Evolutionary conservation across 2,888 invertebrate species (phyloP).

Genomic region (Agrypnus murinus): DNA sequence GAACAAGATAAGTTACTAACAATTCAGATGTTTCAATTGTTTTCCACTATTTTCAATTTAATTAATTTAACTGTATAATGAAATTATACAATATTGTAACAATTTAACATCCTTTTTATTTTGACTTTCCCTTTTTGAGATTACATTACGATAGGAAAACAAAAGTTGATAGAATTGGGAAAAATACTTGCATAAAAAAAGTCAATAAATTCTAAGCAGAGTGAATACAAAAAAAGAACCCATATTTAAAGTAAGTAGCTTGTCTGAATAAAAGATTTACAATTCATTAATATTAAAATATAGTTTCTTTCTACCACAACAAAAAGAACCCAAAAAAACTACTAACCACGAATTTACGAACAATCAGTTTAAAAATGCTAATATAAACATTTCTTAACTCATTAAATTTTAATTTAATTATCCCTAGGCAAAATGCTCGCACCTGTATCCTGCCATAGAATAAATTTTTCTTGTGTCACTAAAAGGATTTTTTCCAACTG

Average conservation of each 20-base stretch:
- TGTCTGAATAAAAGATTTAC: constrained; percentile 37
- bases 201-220: no score
- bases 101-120: no score
- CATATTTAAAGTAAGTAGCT: constrained; percentile 17
- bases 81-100: no score
- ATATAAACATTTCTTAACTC: constrained; percentile 14
- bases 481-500: no score
- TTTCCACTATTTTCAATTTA: no score
- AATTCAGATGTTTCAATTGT: no score
- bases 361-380: constrained; percentile 32
- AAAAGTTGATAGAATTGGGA: no score
- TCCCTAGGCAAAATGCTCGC: constrained; percentile 13
- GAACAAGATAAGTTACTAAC: no score
- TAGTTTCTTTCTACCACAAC: constrained; percentile 7
- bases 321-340: constrained; percentile 16
- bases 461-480: background rate
- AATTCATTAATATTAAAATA: constrained; percentile 37
- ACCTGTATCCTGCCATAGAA: constrained; percentile 32
- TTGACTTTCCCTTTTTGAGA: no score
- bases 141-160: no score
- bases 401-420: constrained; percentile 39
- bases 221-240: background rate
- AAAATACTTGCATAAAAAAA: no score
- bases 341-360: constrained; percentile 25
- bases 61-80: no score